phyloP scores from a whole-genome alignment of 2,113 vertebrate genomes.

The Casuarius casuarius region DNA sequence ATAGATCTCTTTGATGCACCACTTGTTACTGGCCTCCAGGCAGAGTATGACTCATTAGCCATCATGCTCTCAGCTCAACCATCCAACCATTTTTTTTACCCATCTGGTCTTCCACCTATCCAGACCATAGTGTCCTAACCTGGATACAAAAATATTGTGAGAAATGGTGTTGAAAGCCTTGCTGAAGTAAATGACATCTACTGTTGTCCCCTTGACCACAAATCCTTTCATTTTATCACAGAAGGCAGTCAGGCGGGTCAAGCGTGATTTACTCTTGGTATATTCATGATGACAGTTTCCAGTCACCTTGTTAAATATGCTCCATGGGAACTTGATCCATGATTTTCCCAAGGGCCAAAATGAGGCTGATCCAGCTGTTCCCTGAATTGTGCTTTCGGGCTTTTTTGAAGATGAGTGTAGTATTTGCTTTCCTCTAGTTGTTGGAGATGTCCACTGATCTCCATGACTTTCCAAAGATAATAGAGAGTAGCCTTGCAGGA shows the following conservation, averaged over 20 bases:
- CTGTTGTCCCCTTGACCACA: neutral
- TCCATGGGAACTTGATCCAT: neutral
- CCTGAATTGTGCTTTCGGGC: neutral
- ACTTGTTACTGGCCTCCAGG: neutral
- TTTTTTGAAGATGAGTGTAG: neutral
- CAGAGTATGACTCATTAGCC: neutral
- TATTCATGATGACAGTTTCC: neutral
- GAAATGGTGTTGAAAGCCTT: neutral
- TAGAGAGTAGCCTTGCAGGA: neutral
- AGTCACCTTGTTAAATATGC: neutral
- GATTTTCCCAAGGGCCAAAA: neutral
- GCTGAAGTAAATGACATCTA: neutral
- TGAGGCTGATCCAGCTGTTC: neutral
- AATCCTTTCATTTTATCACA: neutral
- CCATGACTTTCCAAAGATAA: neutral
- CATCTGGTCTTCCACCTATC: fast-evolving
- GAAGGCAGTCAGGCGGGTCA: no score
- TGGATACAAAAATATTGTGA: neutral
- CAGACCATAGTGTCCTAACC: neutral
- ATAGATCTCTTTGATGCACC: neutral
- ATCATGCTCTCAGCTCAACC: neutral
- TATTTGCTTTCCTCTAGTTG: neutral
- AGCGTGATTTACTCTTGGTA: neutral
- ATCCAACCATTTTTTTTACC: neutral
- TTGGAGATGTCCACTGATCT: neutral